Evolutionary conservation across 2,113 vertebrate species (phyloP).

Genomic region (Acanthisitta chloris): DNA sequence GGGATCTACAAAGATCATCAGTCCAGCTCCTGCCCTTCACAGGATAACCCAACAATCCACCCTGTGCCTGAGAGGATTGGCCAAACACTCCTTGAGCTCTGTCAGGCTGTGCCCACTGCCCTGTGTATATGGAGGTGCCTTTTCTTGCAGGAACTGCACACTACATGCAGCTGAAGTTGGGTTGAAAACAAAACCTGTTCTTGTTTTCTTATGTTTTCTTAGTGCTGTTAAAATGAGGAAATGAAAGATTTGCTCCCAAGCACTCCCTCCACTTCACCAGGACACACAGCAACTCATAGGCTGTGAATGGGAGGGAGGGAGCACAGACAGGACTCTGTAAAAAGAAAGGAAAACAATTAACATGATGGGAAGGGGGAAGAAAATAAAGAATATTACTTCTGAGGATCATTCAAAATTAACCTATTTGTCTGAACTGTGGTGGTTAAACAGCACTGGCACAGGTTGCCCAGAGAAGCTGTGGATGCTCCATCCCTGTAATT

Average conservation of each 20-base stretch:
- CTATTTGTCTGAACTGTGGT: background rate
- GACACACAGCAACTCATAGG: fast-evolving
- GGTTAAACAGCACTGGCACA: background rate
- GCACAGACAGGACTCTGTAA: background rate
- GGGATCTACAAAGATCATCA: background rate
- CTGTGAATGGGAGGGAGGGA: background rate
- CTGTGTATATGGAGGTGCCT: background rate
- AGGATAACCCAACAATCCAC: background rate
- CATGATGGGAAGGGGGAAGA: background rate
- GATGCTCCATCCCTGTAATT: background rate
- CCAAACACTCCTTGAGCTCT: background rate
- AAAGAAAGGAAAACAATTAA: background rate
- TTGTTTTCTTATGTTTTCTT: background rate
- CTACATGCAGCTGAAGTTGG: background rate
- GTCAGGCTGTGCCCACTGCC: background rate
- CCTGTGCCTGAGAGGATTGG: background rate
- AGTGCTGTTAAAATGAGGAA: background rate
- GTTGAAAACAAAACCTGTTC: background rate
- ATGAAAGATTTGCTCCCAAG: background rate
- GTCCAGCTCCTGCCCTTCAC: background rate
- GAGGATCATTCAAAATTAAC: background rate
- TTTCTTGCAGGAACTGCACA: background rate
- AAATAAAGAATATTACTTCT: background rate
- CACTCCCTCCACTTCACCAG: background rate
- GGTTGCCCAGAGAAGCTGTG: background rate